Evolutionary conservation across 2,113 vertebrate genomes (phyloP).

Genomic region (Alligator sinensis): DNA sequence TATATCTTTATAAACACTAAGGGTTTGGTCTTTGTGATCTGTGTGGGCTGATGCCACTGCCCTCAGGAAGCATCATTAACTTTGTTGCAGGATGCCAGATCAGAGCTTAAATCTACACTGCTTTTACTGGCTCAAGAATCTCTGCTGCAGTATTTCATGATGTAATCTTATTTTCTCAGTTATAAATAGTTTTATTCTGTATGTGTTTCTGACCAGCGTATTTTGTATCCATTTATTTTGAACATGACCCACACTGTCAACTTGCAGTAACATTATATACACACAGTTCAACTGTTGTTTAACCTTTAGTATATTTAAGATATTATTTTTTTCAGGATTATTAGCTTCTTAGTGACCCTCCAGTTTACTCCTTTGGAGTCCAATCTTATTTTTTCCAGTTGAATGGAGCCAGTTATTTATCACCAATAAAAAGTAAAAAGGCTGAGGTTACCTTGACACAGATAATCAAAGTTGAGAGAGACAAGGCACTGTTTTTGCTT

Average conservation of each 20-base stretch:
- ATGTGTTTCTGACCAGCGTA: accelerated
- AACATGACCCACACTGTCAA: not conserved
- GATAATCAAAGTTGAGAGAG: not conserved
- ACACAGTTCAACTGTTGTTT: not conserved
- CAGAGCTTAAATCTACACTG: not conserved
- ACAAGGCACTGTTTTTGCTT: not conserved
- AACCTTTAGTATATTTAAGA: not conserved
- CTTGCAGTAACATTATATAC: not conserved
- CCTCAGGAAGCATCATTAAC: not conserved
- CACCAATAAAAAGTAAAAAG: not conserved
- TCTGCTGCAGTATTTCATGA: not conserved
- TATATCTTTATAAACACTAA: not conserved
- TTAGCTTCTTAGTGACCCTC: not conserved
- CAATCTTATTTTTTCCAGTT: not conserved
- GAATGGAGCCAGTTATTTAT: not conserved
- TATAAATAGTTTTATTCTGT: not conserved
- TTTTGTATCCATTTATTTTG: not conserved
- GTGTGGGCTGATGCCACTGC: not conserved
- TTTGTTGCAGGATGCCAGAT: not conserved
- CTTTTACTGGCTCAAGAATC: not conserved
- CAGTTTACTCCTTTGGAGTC: not conserved
- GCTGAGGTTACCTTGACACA: not conserved
- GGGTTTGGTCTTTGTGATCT: not conserved
- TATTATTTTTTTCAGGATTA: not conserved
- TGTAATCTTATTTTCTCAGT: not conserved